phyloP scores from a whole-genome alignment of 53 echinoderm and acorn worm genomes.

The Antedon mediterranea region DNA sequence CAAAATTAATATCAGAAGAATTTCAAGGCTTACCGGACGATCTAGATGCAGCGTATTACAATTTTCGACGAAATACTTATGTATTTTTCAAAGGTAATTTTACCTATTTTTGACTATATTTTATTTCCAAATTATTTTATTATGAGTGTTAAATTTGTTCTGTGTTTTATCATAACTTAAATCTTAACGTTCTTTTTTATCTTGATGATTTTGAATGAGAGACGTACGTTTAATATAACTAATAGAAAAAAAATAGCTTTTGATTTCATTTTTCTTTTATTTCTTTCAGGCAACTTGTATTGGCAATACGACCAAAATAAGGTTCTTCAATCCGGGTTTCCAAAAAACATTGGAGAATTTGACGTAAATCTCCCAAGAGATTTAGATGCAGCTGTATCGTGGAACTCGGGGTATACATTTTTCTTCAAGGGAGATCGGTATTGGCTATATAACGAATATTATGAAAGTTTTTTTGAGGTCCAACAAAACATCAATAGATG shows the following conservation, averaged over 20 bases:
- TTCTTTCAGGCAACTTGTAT: neutral
- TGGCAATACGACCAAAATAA: neutral
- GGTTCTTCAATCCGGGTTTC: neutral
- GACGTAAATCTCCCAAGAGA: neutral
- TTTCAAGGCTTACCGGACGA: slow-evolving; percentile 51
- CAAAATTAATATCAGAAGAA: slow-evolving; percentile 28
- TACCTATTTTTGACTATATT: too few relatives aligned
- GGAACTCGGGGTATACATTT: neutral
- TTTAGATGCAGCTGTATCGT: neutral
- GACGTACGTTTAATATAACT: too few relatives aligned
- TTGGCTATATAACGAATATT: neutral
- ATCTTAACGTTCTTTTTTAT: too few relatives aligned
- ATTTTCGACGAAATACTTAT: slow-evolving; percentile 14
- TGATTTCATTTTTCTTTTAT: too few relatives aligned
- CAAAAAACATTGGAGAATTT: neutral
- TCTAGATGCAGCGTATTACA: slow-evolving; percentile 49
- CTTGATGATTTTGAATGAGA: too few relatives aligned
- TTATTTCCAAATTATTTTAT: too few relatives aligned
- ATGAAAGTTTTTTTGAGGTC: neutral
- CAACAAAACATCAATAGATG: neutral
- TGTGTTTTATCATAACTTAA: too few relatives aligned
- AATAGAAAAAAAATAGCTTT: too few relatives aligned
- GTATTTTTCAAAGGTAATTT: slow-evolving; percentile 74
- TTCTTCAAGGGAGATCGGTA: neutral
- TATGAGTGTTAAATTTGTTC: too few relatives aligned